Percentiles rank a stretch among this genome's conserved stretches.
Evolutionary conservation across 2,113 vertebrate species (phyloP).

Genomic region (Dasypus novemcinctus): DNA sequence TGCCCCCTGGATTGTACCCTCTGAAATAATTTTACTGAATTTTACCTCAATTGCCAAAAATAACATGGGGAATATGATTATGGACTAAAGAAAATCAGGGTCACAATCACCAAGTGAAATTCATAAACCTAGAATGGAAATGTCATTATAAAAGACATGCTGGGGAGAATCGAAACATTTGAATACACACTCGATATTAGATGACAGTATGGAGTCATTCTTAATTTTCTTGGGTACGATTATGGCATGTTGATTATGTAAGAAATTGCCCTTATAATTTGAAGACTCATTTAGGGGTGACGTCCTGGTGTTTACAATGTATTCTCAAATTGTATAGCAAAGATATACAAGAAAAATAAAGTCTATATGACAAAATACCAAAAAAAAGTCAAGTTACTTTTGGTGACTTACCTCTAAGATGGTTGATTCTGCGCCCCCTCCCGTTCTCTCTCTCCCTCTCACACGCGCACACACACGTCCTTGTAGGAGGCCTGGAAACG

Average conservation of each 20-base stretch:
- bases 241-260: not conserved
- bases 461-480: rapidly evolving
- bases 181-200: not conserved
- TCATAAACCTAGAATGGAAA: not conserved
- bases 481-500: rapidly evolving
- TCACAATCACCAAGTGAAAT: not conserved
- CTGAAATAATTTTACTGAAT: not conserved
- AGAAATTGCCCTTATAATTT: not conserved
- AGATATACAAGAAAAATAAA: not conserved
- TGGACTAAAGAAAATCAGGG: not conserved
- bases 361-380: not conserved
- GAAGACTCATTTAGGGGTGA: not conserved
- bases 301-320: not conserved
- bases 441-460: no score
- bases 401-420: not conserved
- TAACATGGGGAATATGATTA: not conserved
- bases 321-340: not conserved
- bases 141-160: not conserved
- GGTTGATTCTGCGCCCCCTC: not conserved
- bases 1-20: not conserved
- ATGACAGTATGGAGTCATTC: not conserved
- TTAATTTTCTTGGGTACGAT: not conserved
- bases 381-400: not conserved
- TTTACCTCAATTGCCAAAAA: not conserved
- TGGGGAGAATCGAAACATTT: not conserved